Evolutionary conservation across 2,888 invertebrate genomes (phyloP).

Genomic region (Girardia tigrina): DNA sequence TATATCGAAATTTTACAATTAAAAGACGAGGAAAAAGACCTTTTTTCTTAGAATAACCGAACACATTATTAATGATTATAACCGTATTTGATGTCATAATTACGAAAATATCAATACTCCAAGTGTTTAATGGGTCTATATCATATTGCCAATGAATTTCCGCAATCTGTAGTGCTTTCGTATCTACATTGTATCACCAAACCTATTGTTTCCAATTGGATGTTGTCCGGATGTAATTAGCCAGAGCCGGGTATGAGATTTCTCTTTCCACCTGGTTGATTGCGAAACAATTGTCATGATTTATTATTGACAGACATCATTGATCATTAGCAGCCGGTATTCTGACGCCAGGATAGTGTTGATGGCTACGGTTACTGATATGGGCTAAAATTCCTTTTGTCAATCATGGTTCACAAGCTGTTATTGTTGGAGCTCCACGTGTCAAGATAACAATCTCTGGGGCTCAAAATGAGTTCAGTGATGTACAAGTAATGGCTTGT

Average conservation of each 20-base stretch:
- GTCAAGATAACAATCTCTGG: constrained; percentile 1
- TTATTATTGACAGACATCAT: constrained; percentile 16
- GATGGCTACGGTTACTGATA: constrained; percentile 23
- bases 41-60: not conserved
- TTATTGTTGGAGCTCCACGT: constrained; percentile 20
- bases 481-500: too few relatives aligned
- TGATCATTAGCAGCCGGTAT: constrained; percentile 20
- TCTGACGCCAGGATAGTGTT: constrained; percentile 23
- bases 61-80: not conserved
- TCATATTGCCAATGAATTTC: not conserved
- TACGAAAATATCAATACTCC: not conserved
- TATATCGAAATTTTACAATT: too few relatives aligned
- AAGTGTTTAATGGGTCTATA: constrained; percentile 18
- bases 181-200: not conserved
- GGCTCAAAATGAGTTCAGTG: not conserved
- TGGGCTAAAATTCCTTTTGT: constrained; percentile 14
- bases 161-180: not conserved
- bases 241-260: not conserved
- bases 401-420: constrained; percentile 23
- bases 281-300: constrained; percentile 18
- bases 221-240: constrained; percentile 23
- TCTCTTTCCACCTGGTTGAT: constrained; percentile 23
- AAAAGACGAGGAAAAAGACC: too few relatives aligned
- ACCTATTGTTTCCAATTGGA: not conserved
- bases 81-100: not conserved